Conservation (phyloP, 1,140 invertebrate species). For the Drosophila chauvacae region DNA sequence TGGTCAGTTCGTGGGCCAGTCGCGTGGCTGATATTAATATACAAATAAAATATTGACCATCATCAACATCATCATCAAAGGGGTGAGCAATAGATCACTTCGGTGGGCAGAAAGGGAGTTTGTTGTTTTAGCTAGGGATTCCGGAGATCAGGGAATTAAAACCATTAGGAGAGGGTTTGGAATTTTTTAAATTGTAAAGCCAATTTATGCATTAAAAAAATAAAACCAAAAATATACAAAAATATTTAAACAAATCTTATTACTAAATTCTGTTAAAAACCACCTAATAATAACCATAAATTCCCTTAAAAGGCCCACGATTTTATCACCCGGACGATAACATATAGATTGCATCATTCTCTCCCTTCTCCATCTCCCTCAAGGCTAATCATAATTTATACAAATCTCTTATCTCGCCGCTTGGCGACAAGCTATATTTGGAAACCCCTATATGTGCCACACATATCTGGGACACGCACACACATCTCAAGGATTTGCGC, state of each 20-base stretch:
- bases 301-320: not conserved
- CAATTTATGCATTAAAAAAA: not conserved
- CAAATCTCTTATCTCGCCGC: constrained; percentile 33
- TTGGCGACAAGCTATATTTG: constrained; percentile 52
- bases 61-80: constrained; percentile 25
- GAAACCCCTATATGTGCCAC: constrained; percentile 22
- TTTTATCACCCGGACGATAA: not conserved
- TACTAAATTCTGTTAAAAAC: not conserved
- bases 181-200: not conserved
- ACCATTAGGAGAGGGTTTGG: not conserved
- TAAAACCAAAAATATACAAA: not conserved
- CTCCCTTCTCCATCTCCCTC: not conserved
- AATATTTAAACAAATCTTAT: not conserved
- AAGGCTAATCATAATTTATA: constrained; percentile 27
- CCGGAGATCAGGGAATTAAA: constrained; percentile 9
- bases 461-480: constrained; percentile 25
- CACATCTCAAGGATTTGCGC: constrained; percentile 37
- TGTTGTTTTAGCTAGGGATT: constrained; percentile 27
- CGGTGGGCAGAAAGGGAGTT: constrained; percentile 1
- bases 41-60: constrained; percentile 74
- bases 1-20: constrained; percentile 69
- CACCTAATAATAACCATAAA: not conserved
- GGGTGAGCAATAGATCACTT: constrained; percentile 30
- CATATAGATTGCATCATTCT: constrained; percentile 26
- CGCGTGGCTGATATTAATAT: constrained; percentile 77